Evolutionary conservation across 37 sponge, comb jelly and placozoan species (phyloP), one percentile per base, ranked within the genome.

Genomic region (Haliclona indistincta): DNA sequence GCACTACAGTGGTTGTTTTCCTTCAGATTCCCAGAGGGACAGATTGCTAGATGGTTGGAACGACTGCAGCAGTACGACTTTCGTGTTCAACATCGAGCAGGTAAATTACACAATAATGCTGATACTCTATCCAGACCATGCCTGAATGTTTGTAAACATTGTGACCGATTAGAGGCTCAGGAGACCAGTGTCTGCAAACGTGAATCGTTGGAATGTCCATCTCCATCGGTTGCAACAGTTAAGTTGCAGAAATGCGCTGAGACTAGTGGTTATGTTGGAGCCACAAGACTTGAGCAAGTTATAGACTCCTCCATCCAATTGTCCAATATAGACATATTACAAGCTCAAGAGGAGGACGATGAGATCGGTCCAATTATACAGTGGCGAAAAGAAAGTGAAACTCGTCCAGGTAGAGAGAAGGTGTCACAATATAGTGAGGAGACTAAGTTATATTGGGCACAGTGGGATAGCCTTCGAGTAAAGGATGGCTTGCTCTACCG

Each of bases 41-140:
- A 70, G 45, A 34, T 86, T 0, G 34, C 81, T 23, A 33, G 80
- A 3, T 86, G 81, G 87, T 64, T 65, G 0, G 43, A 63, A 0
- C 0, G 0, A 0, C 0, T 67, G 0, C 68, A 81, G 54, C 71
- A 32, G 10, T 81, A 52, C 38, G 0, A 58, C 17, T 81, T 74
- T 47, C 0, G 19, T 23, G 56, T 81, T 0, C 26, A 0, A 6
- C 0, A 74, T 75, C 51, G 54, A 0, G 0, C 64, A 0, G 64
- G 82, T 0, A 74, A 0, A 0, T 47, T 54, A n/a, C 66, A 78
- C 43, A 47, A 47, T 39, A 80, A 80, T 43, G 81, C 81, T 33
- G 81, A 80, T 26, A 62, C 56, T 15, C 81, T 80, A n/a, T 80
- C 81, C 32, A 35, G 72, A 11, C 54, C 15, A 49, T 17, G n/a